Base-by-base conservation (phyloP, 1,140 invertebrate genomes). In the Panagrolaimus sp. region DNA sequence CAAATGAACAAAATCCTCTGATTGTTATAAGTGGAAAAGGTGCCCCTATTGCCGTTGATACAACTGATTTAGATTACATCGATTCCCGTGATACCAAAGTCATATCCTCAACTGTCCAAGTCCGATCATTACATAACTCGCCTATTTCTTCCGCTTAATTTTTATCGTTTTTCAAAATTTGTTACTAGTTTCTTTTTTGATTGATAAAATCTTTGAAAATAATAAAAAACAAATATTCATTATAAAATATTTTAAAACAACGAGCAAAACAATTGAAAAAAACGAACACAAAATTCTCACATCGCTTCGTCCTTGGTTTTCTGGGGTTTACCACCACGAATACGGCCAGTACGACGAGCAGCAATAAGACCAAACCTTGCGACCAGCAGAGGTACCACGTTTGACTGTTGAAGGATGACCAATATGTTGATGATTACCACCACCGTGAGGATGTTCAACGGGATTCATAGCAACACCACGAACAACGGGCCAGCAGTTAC, bases 351-450 rank as follows among this genome's bases (percentile, higher is more conserved):
- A 88, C 96, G 91, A 86, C 96, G 89, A 81, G 96, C 96, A 88
- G 96, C 96, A 87, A 99, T 99, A 81, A 99, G 92, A 96, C 96
- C 96, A 84, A n/a, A 99, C 93, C 89, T 99, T 99, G 86, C 94
- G 90, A 91, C 96, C 96, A 84, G 95, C 93, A 71, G 92, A 92
- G 73, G 94, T 94, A 86, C 94, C 93, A 88, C 96, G 88, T 86
- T 95, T 93, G 81, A 98, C 94, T 70, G 96, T 99, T 1, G 96
- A 98, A 69, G 96, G 94, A 87, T 98, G 97, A 91, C 96, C 96
- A 88, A 99, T 99, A 85, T 99, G 96, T 88, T 99, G 96, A 89
- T 99, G 96, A 88, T 99, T 99, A 91, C 95, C 94, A 92, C 95
- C 94, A 89, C 94, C 94, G 83, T 96, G 94, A 84, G 94, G 95